These are phyloP conservation scores for Scophthalmus maximus DNA, from an alignment of 2,113 vertebrate genomes.

Conservation along the genomic window DNA sequence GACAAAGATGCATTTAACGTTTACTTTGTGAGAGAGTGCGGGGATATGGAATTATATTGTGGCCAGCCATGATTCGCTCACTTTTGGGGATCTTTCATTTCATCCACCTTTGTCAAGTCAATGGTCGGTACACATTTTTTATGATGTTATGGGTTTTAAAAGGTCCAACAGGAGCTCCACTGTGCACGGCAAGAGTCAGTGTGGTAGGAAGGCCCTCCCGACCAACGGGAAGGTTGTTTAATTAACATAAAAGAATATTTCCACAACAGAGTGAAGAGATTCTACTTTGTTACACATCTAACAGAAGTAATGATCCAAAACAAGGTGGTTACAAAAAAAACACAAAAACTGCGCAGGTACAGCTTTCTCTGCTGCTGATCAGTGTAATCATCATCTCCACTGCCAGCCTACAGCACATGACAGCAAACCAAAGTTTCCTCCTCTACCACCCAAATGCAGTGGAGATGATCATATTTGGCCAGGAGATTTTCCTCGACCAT, in stretches of 20 bases:
- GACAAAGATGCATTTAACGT: no score
- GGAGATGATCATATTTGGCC: slow-evolving; percentile 57
- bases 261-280: neutral
- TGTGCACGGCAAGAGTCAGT: neutral
- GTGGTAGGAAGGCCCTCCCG: neutral
- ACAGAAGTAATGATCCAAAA: slow-evolving; percentile 1
- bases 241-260: neutral
- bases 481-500: slow-evolving; percentile 60
- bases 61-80: no score
- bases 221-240: neutral
- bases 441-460: slow-evolving; percentile 39
- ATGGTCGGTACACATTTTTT: no score
- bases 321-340: slow-evolving; percentile 9
- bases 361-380: slow-evolving; percentile 7
- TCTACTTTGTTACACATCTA: neutral
- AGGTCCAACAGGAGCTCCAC: neutral
- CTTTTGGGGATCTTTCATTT: no score
- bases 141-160: neutral
- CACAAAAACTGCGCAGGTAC: neutral
- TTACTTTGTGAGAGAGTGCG: no score
- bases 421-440: slow-evolving; percentile 35
- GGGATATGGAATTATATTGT: no score
- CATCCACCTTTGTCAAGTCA: no score
- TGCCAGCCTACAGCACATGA: slow-evolving; percentile 20
- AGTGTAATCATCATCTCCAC: slow-evolving; percentile 9